Evolutionary conservation across 1,140 invertebrate genomes (phyloP).

Genomic region (Diorhabda carinulata): DNA sequence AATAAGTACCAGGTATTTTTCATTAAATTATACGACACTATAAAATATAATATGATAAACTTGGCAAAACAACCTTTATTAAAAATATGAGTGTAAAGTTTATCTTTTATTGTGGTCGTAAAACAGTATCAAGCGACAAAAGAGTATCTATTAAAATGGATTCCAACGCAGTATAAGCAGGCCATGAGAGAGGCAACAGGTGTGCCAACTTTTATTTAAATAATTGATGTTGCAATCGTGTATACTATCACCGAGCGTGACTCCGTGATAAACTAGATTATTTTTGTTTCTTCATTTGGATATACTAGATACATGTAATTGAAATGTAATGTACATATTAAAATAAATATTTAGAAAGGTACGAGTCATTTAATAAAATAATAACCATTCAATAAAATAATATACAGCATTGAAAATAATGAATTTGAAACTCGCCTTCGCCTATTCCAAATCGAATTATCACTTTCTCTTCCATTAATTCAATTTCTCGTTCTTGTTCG

Average conservation of each 20-base stretch:
- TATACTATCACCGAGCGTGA: neutral
- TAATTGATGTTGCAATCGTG: constrained; percentile 9
- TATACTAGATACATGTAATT: too few species aligned
- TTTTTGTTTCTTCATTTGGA: neutral
- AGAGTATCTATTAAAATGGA: constrained; percentile 15
- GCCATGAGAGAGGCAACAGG: constrained; percentile 17
- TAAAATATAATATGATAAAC: constrained; percentile 19
- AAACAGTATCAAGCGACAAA: constrained; percentile 18
- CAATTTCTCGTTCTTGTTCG: too few species aligned
- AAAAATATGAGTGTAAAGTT: constrained; percentile 20
- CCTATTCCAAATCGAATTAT: too few species aligned
- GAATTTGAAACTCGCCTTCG: too few species aligned
- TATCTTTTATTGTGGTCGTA: constrained; percentile 18
- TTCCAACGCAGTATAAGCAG: neutral
- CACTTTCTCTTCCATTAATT: too few species aligned
- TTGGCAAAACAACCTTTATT: constrained; percentile 17
- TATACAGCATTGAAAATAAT: too few species aligned
- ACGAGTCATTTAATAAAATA: too few species aligned
- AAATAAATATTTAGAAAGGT: too few species aligned
- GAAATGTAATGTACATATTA: too few species aligned
- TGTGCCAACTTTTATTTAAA: constrained; percentile 16
- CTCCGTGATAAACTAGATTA: neutral
- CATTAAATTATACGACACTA: constrained; percentile 11
- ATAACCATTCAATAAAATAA: too few species aligned
- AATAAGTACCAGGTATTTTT: neutral